A percentile compares a stretch with the other conserved stretches of the same genome.
phyloP scores from a whole-genome alignment of 2,888 invertebrate species.

The Drosophila sordidapex region DNA sequence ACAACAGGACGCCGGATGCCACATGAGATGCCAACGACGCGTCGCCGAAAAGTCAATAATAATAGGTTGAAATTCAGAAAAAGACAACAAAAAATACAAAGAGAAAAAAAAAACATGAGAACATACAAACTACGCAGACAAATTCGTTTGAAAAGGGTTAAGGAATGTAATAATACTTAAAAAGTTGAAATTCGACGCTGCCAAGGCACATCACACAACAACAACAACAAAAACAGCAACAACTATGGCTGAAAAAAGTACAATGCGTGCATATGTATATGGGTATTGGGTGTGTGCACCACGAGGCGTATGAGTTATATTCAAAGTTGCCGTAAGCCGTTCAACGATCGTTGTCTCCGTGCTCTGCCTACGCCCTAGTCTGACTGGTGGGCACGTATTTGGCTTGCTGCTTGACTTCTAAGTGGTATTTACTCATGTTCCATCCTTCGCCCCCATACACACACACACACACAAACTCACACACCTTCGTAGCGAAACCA shows the following conservation, averaged over 20 bases:
- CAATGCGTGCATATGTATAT: constrained; percentile 44
- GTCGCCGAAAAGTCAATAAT: constrained; percentile 72
- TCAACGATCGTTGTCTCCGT: constrained; percentile 34
- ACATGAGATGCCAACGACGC: constrained; percentile 57
- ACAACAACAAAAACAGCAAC: constrained; percentile 27
- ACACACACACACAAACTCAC: background rate
- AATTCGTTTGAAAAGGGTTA: constrained; percentile 80
- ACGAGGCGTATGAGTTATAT: constrained; percentile 77
- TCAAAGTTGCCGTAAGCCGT: constrained; percentile 67
- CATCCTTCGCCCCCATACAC: constrained; percentile 1
- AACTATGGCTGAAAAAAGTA: constrained; percentile 24
- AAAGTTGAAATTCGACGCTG: constrained; percentile 75
- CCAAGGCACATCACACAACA: constrained; percentile 34
- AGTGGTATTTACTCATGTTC: constrained; percentile 78
- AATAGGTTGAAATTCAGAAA: constrained; percentile 58
- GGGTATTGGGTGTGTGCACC: constrained; percentile 27
- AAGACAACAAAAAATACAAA: constrained; percentile 15
- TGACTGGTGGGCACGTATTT: constrained; percentile 54
- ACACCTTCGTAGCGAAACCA: background rate
- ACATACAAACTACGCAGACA: constrained; percentile 64
- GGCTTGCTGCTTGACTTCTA: constrained; percentile 73
- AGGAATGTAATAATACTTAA: constrained; percentile 80
- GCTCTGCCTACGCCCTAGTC: constrained; percentile 32
- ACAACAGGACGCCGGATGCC: constrained; percentile 38
- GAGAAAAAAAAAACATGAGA: constrained; percentile 23